A percentile compares a stretch with the other conserved stretches of the same genome.
Evolutionary conservation across 2,797 vertebrate genomes (phyloP).

Genomic region (Hyperoplus lanceolatus): DNA sequence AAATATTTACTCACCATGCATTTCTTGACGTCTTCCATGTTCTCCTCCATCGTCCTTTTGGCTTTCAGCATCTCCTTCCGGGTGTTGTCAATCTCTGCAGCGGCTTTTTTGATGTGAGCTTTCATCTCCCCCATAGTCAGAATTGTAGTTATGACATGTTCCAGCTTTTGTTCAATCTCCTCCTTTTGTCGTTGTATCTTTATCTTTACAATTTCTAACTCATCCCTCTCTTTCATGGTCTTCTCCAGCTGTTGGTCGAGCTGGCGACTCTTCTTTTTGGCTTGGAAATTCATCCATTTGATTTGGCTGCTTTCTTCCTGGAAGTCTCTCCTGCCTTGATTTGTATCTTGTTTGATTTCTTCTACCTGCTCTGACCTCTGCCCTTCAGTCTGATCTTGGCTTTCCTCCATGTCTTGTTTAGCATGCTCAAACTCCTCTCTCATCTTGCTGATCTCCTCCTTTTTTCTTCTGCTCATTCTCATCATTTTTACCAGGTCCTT

Average conservation of each 20-base stretch:
- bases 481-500: constrained; percentile 59
- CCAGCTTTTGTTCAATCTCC: constrained; percentile 51
- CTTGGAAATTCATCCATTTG: constrained; percentile 65
- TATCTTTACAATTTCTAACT: constrained; percentile 71
- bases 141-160: constrained; percentile 23
- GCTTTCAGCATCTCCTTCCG: constrained; percentile 47
- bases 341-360: constrained; percentile 54
- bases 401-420: constrained; percentile 37
- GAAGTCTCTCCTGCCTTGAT: constrained; percentile 35
- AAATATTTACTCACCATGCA: constrained; percentile 54
- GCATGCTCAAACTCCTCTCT: constrained; percentile 51
- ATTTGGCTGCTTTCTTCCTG: constrained; percentile 57
- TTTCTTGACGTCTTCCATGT: constrained; percentile 51
- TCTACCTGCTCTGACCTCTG: constrained; percentile 58
- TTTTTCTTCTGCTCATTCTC: constrained; percentile 61
- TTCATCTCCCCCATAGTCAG: constrained; percentile 52
- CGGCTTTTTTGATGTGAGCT: constrained; percentile 41
- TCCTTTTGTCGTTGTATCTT: constrained; percentile 64
- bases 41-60: constrained; percentile 40
- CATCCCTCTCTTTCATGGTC: constrained; percentile 65
- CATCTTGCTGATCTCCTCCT: constrained; percentile 47
- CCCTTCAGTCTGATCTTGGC: constrained; percentile 33
- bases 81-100: constrained; percentile 48
- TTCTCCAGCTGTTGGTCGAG: constrained; percentile 69
- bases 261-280: constrained; percentile 55